Percentiles rank a stretch among this genome's conserved stretches.
phyloP scores from a whole-genome alignment of 2,113 vertebrate species.

The Dendropsophus ebraccatus region DNA sequence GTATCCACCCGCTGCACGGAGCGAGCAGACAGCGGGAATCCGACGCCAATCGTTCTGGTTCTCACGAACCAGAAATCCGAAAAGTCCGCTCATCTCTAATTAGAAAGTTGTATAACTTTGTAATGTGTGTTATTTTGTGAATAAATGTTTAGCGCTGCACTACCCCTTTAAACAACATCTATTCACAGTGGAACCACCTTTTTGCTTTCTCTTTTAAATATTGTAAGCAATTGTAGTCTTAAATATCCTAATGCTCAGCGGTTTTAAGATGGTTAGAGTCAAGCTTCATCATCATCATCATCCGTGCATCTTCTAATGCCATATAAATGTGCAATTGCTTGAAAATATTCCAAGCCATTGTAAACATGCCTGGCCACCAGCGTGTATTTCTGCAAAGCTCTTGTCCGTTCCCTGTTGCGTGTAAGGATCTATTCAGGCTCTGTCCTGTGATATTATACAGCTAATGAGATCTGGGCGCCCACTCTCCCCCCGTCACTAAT shows the following conservation, averaged over 20 bases:
- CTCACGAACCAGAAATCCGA: too few relatives aligned
- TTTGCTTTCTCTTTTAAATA: too few relatives aligned
- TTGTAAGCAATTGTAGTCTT: background rate
- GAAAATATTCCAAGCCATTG: background rate
- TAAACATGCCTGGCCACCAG: background rate
- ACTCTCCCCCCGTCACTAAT: slow-evolving; percentile 24
- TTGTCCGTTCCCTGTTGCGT: background rate
- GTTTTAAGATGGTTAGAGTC: background rate
- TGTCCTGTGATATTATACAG: slow-evolving; percentile 15
- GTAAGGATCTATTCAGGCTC: slow-evolving; percentile 31
- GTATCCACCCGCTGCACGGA: too few relatives aligned
- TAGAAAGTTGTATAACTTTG: too few relatives aligned
- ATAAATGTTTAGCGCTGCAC: too few relatives aligned
- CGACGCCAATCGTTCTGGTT: too few relatives aligned
- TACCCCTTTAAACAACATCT: too few relatives aligned
- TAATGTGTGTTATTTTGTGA: too few relatives aligned
- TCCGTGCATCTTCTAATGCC: background rate
- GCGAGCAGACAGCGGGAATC: too few relatives aligned
- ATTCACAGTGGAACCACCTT: too few relatives aligned
- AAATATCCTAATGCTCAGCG: background rate
- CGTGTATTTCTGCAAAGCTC: background rate
- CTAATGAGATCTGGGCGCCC: slow-evolving; percentile 45
- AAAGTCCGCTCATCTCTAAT: too few relatives aligned
- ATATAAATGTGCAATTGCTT: background rate
- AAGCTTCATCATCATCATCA: background rate